Conservation (phyloP, 1,140 invertebrate genomes). For the Pseudoatta argentina region DNA sequence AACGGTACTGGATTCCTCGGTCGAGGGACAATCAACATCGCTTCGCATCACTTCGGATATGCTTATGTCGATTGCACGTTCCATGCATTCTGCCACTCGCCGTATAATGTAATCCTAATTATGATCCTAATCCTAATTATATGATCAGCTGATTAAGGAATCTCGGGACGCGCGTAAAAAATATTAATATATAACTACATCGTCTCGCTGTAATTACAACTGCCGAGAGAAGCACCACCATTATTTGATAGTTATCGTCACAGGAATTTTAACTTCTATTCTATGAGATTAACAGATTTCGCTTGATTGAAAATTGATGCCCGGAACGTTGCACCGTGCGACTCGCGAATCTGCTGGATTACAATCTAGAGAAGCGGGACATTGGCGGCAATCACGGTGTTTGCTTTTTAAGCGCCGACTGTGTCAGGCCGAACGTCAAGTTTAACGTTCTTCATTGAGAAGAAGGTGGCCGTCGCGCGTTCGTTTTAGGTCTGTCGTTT, state of each 20-base stretch:
- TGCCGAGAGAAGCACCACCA: neutral
- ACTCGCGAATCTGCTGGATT: neutral
- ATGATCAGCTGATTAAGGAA: neutral
- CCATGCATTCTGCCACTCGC: neutral
- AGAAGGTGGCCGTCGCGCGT: neutral
- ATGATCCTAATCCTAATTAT: neutral
- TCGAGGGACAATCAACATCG: neutral
- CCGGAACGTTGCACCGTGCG: constrained; percentile 2
- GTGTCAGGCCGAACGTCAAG: neutral
- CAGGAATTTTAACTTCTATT: neutral
- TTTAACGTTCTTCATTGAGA: neutral
- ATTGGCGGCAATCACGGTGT: neutral
- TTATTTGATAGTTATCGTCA: neutral
- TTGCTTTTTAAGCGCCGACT: neutral
- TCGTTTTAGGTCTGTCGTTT: constrained; percentile 4
- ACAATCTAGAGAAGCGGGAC: constrained; percentile 27
- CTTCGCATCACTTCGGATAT: neutral
- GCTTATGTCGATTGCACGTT: neutral
- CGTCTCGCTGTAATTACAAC: neutral
- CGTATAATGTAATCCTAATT: neutral
- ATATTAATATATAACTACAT: neutral
- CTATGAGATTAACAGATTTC: neutral
- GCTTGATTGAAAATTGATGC: neutral
- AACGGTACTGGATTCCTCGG: constrained; percentile 20
- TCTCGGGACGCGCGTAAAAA: neutral